These are phyloP conservation scores for Drosophila santomea DNA, from an alignment of 1,140 invertebrate species.

Conservation along the genomic window DNA sequence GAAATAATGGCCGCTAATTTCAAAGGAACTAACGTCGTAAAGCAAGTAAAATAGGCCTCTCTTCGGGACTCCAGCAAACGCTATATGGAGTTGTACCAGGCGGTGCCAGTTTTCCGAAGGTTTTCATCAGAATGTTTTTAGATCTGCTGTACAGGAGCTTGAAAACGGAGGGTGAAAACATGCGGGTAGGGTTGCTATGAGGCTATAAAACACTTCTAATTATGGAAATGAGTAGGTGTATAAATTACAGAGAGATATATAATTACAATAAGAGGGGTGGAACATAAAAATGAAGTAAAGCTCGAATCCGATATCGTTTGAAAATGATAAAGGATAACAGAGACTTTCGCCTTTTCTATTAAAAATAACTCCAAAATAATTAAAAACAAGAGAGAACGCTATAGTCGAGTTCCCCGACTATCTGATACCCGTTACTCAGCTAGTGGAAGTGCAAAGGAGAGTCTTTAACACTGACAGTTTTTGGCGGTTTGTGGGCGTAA, in stretches of 20 bases:
- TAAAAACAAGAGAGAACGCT: no score
- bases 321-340: no score
- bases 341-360: no score
- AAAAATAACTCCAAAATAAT: no score
- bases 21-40: slow-evolving; percentile 47
- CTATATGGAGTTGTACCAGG: slow-evolving; percentile 23
- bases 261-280: neutral
- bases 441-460: no score
- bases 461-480: no score
- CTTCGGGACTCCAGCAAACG: neutral
- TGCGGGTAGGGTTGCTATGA: slow-evolving; percentile 15
- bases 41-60: slow-evolving; percentile 5
- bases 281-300: neutral
- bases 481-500: no score
- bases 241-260: slow-evolving; percentile 10
- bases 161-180: slow-evolving; percentile 31
- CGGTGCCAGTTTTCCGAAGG: slow-evolving; percentile 10
- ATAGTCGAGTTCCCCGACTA: no score
- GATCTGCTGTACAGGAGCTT: slow-evolving; percentile 11
- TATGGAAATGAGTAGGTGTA: slow-evolving; percentile 14
- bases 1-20: slow-evolving; percentile 44
- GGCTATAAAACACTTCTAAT: neutral
- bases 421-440: no score
- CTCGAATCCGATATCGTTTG: neutral
- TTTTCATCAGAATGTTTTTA: slow-evolving; percentile 11